Base-by-base conservation (phyloP, 1,140 invertebrate species). In the Latrodectus geometricus region DNA sequence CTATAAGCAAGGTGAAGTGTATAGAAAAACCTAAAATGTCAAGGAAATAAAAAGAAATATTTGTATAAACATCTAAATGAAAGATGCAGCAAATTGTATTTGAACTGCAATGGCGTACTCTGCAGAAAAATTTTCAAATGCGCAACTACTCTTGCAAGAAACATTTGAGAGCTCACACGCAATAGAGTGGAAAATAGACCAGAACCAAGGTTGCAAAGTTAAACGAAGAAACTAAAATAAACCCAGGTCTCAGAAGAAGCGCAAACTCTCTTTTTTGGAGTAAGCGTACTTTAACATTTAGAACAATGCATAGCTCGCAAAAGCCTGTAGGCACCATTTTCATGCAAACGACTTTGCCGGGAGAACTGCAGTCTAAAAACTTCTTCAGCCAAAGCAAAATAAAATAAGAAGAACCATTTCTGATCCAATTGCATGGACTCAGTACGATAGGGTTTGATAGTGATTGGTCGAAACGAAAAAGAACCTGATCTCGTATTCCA, bases 401-500 rank as follows among this genome's bases (percentile, higher is more conserved):
- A 73, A 82, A 73, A 82, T 73, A 80, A 70, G 78, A 82, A 82
- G 68, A 61, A 49, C 79, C 54, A 73, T 82, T 82, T 21, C 79
- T 72, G 69, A 73, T 82, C 69, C 68, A 73, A 82, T 82, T 73
- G 78, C 20, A 70, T 70, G 52, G 66, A 17, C 61, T 68, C 23
- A 15, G 73, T 49, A 48, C 35, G 61, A 61, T 54, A 48, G 61
- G 61, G 23, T 23, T 23, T 49, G 69, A 73, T 56, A 82, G 79
- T 73, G 79, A 82, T 82, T 73, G 79, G 68, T 69, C 48, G 69
- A 61, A 14, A 11, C 54, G 35, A 35, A 61, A 61, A 61, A 80
- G 70, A 82, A 66, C 79, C 66, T 82, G 79, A 82, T 82, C 69
- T 82, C 23, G 79, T 61, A 82, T 82, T 82, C 79, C 15, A 49